These are phyloP conservation scores for Columba janthina DNA, from an alignment of 2,113 vertebrate species.

Conservation along the genomic window DNA sequence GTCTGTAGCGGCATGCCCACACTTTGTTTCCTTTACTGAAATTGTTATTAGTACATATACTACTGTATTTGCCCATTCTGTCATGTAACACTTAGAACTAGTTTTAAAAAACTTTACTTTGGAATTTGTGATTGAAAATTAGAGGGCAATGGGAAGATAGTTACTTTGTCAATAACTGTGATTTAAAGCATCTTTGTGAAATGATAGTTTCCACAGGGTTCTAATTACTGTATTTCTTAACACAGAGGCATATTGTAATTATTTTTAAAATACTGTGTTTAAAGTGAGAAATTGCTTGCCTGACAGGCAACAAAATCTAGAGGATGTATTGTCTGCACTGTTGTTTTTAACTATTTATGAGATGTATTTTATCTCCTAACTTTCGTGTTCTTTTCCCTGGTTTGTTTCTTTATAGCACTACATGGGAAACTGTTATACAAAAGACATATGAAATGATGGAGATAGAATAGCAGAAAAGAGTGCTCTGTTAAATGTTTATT, in stretches of 20 bases:
- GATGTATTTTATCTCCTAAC: neutral
- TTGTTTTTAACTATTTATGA: neutral
- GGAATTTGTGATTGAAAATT: neutral
- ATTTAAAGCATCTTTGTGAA: neutral
- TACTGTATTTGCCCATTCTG: neutral
- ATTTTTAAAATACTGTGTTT: neutral
- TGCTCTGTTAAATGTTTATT: neutral
- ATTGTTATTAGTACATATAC: neutral
- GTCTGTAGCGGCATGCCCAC: rapidly evolving
- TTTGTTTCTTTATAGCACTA: neutral
- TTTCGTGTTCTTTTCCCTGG: neutral
- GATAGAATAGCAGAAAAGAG: neutral
- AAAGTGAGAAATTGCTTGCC: neutral
- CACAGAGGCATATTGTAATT: neutral
- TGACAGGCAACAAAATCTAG: neutral
- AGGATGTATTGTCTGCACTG: neutral
- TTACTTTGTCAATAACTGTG: neutral
- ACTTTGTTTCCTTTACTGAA: neutral
- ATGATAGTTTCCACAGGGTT: neutral
- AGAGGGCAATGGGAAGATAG: neutral
- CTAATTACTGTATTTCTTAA: neutral
- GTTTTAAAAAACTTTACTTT: neutral
- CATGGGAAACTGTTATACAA: neutral
- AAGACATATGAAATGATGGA: neutral
- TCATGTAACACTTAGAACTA: neutral